Base-by-base conservation (phyloP, 2,113 vertebrate species). In the Platycercus adscitus region DNA sequence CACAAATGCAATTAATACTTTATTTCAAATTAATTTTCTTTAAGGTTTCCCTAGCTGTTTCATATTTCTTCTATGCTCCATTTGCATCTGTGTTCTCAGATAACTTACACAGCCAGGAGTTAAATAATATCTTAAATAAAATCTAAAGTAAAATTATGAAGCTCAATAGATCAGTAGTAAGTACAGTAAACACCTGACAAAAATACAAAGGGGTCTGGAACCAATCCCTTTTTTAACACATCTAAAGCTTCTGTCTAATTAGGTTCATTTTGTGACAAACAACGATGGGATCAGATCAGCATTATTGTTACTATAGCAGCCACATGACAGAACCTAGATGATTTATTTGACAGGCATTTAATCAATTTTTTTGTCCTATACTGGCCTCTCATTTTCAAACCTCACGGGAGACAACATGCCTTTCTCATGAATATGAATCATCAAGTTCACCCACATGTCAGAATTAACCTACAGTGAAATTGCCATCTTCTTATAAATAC, bases 141-240 rank as follows among this genome's bases (percentile, higher is more conserved):
- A 94, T 65, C 50, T 35, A 31, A 88, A 83, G 58, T 28, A 86
- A 50, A 88, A 86, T 63, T 58, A 63, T 72, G 50, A 95, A 61
- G 78, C 83, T 91, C 85, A 70, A 84, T 12, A 89, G 47, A 92
- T 60, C 68, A 96, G 66, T 65, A 83, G 63, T 88, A 91, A 94
- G 70, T 75, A 89, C 63, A 89, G 39, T 72, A 76, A 92, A 93
- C 80, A 90, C 76, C 46, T 80, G 93, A 89, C 81, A 96, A 93
- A 93, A 95, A 35, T 47, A 92, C 33, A 76, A 65, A 90, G 53
- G 46, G 18, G 8, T 77, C 37, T 31, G n/a, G 70, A 89, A 88
- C 28, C 41, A 58, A 31, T 75, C 79, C 52, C 50, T 69, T 66
- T 92, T 72, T 49, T 53, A 70, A 66, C 46, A 93, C 10, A 43